A percentile compares a stretch with the other conserved stretches of the same genome.
These are phyloP conservation scores for Poecilia gillii DNA, from an alignment of 2,797 vertebrate species.

Conservation along the genomic window DNA sequence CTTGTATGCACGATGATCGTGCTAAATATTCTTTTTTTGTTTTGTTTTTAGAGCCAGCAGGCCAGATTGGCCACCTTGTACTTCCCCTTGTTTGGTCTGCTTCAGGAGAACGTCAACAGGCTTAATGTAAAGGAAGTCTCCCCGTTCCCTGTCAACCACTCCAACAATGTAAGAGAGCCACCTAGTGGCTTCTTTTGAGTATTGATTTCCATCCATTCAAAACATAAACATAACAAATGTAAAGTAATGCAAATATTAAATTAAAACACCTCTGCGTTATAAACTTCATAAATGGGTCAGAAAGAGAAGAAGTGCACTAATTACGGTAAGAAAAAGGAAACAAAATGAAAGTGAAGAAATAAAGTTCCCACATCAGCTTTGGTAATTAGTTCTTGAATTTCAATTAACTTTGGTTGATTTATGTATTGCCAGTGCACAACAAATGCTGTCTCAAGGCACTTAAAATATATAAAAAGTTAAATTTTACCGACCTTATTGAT, in stretches of 20 bases:
- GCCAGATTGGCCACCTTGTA: constrained; percentile 95
- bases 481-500: not conserved
- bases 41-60: constrained; percentile 89
- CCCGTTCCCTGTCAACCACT: constrained; percentile 85
- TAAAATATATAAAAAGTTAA: not conserved
- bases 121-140: constrained; percentile 93
- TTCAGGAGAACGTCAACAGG: constrained; percentile 94
- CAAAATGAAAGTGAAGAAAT: not conserved
- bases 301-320: not conserved
- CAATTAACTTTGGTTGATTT: not conserved
- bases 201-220: not conserved
- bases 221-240: too few relatives aligned
- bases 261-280: not conserved
- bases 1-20: not conserved
- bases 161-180: constrained; percentile 85
- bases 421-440: not conserved
- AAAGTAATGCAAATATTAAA: not conserved
- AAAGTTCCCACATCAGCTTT: not conserved
- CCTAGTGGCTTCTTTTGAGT: constrained; percentile 59
- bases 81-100: constrained; percentile 92
- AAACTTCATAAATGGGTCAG: not conserved
- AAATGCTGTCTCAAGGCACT: not conserved
- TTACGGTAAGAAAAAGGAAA: not conserved
- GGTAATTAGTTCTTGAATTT: not conserved
- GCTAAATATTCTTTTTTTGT: constrained; percentile 49